Conservation (phyloP, 1,140 invertebrate genomes). For the Sipha flava region DNA sequence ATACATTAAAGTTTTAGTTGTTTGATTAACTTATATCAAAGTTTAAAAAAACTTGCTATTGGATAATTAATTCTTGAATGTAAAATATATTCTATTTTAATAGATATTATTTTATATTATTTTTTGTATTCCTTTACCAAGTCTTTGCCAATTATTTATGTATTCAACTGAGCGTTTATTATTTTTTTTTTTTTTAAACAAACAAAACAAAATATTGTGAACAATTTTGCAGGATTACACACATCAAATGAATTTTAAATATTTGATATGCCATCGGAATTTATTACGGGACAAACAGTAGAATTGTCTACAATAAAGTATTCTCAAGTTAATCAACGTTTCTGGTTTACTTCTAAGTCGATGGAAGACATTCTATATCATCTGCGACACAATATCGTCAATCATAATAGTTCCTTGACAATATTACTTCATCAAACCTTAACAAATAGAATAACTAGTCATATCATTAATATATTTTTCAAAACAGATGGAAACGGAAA, state of each 20-base stretch:
- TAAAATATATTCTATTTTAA: neutral
- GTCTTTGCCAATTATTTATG: conserved; percentile 20
- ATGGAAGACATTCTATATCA: conserved; percentile 18
- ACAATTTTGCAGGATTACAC: conserved; percentile 11
- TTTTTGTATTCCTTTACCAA: neutral
- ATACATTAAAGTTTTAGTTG: no score
- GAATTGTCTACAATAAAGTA: conserved; percentile 13
- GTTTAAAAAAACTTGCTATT: no score
- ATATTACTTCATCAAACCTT: neutral
- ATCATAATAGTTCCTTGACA: conserved; percentile 1
- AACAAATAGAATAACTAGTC: neutral
- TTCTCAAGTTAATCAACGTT: neutral
- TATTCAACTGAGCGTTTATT: neutral
- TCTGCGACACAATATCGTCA: neutral
- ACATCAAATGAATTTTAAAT: conserved; percentile 20
- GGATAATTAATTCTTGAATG: no score
- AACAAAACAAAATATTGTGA: neutral
- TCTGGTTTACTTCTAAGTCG: neutral
- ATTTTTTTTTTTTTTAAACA: neutral
- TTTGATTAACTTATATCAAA: no score
- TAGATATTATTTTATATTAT: neutral
- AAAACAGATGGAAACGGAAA: conserved; percentile 28
- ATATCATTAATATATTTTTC: neutral
- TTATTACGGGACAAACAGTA: conserved; percentile 7
- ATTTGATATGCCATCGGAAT: conserved; percentile 25